Base-by-base conservation (phyloP, 2,113 vertebrate species). In the Meriones unguiculatus region DNA sequence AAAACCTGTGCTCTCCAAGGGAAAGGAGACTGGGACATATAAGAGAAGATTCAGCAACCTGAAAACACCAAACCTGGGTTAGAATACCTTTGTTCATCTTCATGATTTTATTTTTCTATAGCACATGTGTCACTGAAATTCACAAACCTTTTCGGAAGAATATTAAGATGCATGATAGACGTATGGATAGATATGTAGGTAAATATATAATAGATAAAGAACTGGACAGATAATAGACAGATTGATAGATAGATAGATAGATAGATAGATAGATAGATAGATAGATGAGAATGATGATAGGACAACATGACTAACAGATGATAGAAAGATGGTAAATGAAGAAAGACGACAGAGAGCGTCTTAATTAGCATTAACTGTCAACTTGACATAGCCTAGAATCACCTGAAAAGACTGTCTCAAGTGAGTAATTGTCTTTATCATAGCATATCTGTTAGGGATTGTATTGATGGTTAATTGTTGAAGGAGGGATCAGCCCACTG, bases 101-200 rank as follows among this genome's bases (percentile, higher is more conserved):
- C 7, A 30, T 69, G 32, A 38, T 89, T 89, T 93, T 93, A 73
- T 85, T 92, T 95, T 85, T 25, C 18, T 65, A 14, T 25, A 41
- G 54, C n/a, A 30, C 14, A 41, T 32, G 2, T 50, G 24, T 62
- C 38, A 87, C 46, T 87, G 57, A 72, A 95, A 96, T 57, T 50
- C 12, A 90, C 35, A 95, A 24, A 38, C 28, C 65, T 76, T 95
- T 88, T 80, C 88, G 32, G 30, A 91, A 75, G 72, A 72, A 91
- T 35, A 46, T 46, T 5, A 64, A 0, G 32, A 88, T 35, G 12
- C 35, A 28, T 5, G 22, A 57, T 28, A 12, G 35, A 85, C 62
- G 25, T 20, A n/a, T 28, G 14, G 15, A 67, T 32, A 32, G 38
- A 30, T 67, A 28, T 46, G 46, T 59, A 65, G 28, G 67, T 67